phyloP scores from a whole-genome alignment of 1,140 invertebrate genomes.

The Neelides sp. region DNA sequence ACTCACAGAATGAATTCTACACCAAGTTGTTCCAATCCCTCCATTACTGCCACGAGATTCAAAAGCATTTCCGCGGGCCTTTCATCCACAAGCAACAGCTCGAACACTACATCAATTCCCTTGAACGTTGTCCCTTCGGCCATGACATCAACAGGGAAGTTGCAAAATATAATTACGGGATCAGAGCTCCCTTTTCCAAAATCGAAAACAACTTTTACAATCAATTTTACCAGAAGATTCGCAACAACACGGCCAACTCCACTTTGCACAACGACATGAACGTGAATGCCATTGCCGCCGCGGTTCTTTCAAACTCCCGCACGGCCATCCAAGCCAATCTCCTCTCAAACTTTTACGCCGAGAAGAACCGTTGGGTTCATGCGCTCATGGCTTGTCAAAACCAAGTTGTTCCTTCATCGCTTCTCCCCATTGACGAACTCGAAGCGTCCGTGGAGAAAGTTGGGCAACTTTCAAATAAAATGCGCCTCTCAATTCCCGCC shows the following conservation, averaged over 20 bases:
- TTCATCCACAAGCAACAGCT: constrained; percentile 10
- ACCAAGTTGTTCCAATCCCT: background rate
- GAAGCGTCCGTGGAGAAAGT: background rate
- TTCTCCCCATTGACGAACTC: constrained; percentile 13
- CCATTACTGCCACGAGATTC: constrained; percentile 23
- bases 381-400: constrained; percentile 15
- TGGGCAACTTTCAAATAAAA: background rate
- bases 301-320: constrained; percentile 24
- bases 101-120: constrained; percentile 3
- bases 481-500: constrained; percentile 2
- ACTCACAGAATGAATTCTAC: background rate
- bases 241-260: background rate
- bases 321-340: constrained; percentile 17
- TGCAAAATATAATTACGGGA: constrained; percentile 14
- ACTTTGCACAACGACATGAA: background rate
- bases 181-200: constrained; percentile 21
- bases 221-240: constrained; percentile 19
- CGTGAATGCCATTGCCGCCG: constrained; percentile 16
- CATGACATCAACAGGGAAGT: background rate
- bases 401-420: constrained; percentile 12
- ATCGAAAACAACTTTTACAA: constrained; percentile 30
- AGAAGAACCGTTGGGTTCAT: constrained; percentile 25
- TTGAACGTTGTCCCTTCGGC: constrained; percentile 10
- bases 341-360: constrained; percentile 23
- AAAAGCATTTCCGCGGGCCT: constrained; percentile 17